Evolutionary conservation across 2,113 vertebrate genomes (phyloP).

Genomic region (Serilophus lunatus): DNA sequence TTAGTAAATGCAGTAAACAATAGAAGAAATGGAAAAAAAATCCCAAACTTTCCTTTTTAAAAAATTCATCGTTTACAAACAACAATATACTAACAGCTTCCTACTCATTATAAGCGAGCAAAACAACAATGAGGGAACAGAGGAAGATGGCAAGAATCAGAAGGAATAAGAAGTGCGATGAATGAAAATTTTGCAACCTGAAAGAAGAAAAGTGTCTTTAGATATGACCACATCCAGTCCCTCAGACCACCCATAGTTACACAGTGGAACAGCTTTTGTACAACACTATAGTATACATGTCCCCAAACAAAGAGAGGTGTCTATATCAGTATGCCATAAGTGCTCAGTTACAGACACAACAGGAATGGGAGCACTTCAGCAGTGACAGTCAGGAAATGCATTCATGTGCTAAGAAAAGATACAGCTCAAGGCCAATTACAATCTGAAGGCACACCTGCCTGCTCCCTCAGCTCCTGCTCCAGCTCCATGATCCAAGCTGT

Average conservation of each 20-base stretch:
- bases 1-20: neutral
- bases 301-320: neutral
- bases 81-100: neutral
- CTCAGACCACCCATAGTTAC: neutral
- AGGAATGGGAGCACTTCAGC: conserved; percentile 1
- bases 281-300: neutral
- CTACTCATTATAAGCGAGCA: neutral
- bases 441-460: neutral
- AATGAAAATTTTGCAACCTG: neutral
- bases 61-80: neutral
- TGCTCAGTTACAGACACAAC: neutral
- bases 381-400: neutral
- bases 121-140: neutral
- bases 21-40: neutral
- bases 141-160: neutral
- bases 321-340: neutral
- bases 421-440: conserved; percentile 21
- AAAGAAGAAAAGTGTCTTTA: neutral
- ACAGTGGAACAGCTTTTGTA: neutral
- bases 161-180: neutral
- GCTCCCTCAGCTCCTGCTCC: neutral
- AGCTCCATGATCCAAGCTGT: neutral
- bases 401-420: neutral
- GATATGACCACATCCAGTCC: neutral
- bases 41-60: neutral